phyloP scores from a whole-genome alignment of 2,113 vertebrate genomes.

The Prochilodus magdalenae region DNA sequence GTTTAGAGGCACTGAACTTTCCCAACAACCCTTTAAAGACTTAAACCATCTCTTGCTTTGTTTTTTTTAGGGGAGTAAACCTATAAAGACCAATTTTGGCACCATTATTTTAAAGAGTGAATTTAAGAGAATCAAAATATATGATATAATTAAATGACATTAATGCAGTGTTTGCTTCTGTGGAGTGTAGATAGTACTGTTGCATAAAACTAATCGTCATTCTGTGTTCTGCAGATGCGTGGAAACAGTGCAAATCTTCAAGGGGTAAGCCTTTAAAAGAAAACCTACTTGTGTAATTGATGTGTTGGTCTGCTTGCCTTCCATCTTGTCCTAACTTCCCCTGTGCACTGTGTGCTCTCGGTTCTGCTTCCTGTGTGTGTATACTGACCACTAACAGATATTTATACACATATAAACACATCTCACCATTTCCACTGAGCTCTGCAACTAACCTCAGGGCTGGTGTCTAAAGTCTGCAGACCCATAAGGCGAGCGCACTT shows the following conservation, averaged over 20 bases:
- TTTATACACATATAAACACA: conserved; percentile 13
- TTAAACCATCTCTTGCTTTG: no score
- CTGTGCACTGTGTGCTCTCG: background rate
- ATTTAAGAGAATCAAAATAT: background rate
- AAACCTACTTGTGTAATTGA: background rate
- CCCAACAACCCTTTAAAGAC: no score
- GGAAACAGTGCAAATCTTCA: background rate
- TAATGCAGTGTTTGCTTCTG: background rate
- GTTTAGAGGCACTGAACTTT: no score
- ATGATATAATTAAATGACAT: background rate
- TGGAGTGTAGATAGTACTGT: background rate
- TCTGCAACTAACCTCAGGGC: background rate
- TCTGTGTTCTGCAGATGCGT: conserved; percentile 29
- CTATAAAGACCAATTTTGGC: no score
- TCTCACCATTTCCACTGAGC: background rate
- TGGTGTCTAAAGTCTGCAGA: background rate
- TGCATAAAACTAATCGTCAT: background rate
- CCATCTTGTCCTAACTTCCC: background rate
- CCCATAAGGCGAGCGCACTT: background rate
- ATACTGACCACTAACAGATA: conserved; percentile 10
- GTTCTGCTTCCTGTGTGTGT: conserved; percentile 2
- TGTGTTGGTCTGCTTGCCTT: conserved; percentile 17
- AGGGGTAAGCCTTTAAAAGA: conserved; percentile 25
- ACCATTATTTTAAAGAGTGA: background rate
- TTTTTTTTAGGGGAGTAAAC: no score